A percentile compares a stretch with the other conserved stretches of the same genome.
phyloP scores from a whole-genome alignment of 1,140 invertebrate genomes.

The Dinoponera quadriceps region DNA sequence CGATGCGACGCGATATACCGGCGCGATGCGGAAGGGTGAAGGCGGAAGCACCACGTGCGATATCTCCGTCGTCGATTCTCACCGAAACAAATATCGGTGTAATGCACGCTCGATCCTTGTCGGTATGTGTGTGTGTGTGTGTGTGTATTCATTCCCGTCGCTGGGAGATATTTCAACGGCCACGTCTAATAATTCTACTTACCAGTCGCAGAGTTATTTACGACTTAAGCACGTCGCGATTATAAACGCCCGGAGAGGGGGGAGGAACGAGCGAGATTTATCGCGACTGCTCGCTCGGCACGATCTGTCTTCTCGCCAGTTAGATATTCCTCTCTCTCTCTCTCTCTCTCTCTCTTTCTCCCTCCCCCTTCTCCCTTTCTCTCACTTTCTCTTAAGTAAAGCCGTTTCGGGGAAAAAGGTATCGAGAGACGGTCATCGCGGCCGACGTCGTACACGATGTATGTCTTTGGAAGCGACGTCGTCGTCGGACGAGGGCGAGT shows the following conservation, averaged over 20 bases:
- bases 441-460: not conserved
- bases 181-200: constrained; percentile 58
- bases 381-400: constrained; percentile 21
- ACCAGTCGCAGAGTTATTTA: constrained; percentile 53
- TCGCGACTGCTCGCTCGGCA: constrained; percentile 38
- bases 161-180: constrained; percentile 50
- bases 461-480: not conserved
- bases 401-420: not conserved
- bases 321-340: not conserved
- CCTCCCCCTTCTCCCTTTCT: constrained; percentile 13
- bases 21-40: not conserved
- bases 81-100: not conserved
- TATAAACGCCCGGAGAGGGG: constrained; percentile 39
- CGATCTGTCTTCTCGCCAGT: constrained; percentile 51
- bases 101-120: not conserved
- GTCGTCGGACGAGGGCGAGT: not conserved
- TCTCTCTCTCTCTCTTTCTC: not conserved
- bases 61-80: constrained; percentile 16
- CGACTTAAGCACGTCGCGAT: constrained; percentile 56
- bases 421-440: not conserved
- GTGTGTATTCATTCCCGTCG: constrained; percentile 53
- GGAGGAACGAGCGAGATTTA: constrained; percentile 34
- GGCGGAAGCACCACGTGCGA: not conserved
- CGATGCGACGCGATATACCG: not conserved
- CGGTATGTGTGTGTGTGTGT: not conserved